These are phyloP conservation scores for Patiria miniata DNA, from an alignment of 35 echinoderm and acorn worm species.

Conservation along the genomic window DNA sequence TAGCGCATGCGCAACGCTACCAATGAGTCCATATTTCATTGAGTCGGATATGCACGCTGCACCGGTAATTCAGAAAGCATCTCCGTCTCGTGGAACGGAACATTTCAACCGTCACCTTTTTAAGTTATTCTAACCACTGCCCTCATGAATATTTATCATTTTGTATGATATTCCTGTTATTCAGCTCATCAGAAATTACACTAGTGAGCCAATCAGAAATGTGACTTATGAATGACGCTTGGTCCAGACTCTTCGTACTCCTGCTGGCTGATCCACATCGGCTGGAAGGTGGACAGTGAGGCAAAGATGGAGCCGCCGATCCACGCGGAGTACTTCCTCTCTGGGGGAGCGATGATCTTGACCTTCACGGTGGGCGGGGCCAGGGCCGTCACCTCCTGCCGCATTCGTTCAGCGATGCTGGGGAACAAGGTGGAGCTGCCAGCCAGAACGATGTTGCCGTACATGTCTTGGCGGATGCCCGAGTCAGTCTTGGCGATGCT, in stretches of 20 bases:
- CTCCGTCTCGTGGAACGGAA: too few relatives aligned
- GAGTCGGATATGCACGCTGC: too few relatives aligned
- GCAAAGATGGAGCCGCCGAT: conserved; percentile 93
- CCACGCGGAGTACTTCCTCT: conserved; percentile 94
- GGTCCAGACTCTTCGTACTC: conserved; percentile 95
- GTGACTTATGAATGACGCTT: conserved; percentile 81
- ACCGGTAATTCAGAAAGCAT: too few relatives aligned
- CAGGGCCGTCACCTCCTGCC: conserved; percentile 67
- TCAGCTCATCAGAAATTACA: too few relatives aligned
- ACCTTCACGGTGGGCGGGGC: conserved; percentile 93
- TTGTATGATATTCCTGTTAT: too few relatives aligned
- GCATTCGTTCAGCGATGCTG: conserved; percentile 74
- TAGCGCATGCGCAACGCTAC: too few relatives aligned
- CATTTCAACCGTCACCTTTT: too few relatives aligned
- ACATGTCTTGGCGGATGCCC: conserved; percentile 24
- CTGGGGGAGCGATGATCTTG: conserved; percentile 94
- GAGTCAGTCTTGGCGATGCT: conserved; percentile 43
- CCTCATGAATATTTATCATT: too few relatives aligned
- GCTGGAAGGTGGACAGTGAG: conserved; percentile 94
- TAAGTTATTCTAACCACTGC: too few relatives aligned
- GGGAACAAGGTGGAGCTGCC: conserved; percentile 50
- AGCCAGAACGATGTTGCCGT: conserved; percentile 28
- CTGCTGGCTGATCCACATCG: conserved; percentile 95
- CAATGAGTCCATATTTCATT: too few relatives aligned
- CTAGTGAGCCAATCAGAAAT: too few relatives aligned